Conservation (phyloP, 1,140 invertebrate species). For the Neelides sp. region DNA sequence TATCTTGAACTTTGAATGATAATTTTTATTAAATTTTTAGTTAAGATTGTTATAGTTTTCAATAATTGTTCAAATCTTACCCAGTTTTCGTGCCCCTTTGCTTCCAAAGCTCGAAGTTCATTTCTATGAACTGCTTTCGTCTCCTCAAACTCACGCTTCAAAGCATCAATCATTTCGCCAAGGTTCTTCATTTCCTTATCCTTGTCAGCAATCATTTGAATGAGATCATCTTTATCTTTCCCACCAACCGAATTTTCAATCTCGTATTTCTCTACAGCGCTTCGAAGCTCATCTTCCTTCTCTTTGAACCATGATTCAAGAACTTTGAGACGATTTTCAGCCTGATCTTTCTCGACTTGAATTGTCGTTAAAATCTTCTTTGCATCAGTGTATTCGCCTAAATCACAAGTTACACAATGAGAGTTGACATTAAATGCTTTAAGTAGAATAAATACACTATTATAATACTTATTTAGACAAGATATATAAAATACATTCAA, state of each 20-base stretch:
- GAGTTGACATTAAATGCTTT: too few relatives aligned
- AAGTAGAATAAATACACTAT: not conserved
- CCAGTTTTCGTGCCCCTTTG: conserved; percentile 26
- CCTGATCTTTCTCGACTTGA: conserved; percentile 16
- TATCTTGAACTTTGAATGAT: not conserved
- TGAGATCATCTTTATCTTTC: conserved; percentile 28
- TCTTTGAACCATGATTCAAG: conserved; percentile 29
- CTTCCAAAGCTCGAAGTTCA: conserved; percentile 24
- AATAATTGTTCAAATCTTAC: conserved; percentile 12
- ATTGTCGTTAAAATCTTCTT: not conserved
- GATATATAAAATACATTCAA: conserved; percentile 5
- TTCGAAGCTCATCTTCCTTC: conserved; percentile 26
- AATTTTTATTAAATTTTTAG: not conserved
- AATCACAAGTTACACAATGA: not conserved
- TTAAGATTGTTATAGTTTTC: not conserved
- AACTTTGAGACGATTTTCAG: conserved; percentile 23
- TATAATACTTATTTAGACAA: not conserved
- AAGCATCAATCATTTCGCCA: conserved; percentile 15
- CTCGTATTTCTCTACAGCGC: conserved; percentile 23
- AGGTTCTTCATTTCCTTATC: conserved; percentile 17
- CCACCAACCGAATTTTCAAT: conserved; percentile 16
- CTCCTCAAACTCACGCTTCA: conserved; percentile 26
- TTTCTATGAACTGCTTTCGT: conserved; percentile 20
- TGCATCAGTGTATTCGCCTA: conserved; percentile 11
- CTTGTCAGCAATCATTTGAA: conserved; percentile 24